Evolutionary conservation across 2,888 invertebrate species (phyloP), one percentile per base, ranked within the genome.

Genomic region (Eremobia ochroleuca): DNA sequence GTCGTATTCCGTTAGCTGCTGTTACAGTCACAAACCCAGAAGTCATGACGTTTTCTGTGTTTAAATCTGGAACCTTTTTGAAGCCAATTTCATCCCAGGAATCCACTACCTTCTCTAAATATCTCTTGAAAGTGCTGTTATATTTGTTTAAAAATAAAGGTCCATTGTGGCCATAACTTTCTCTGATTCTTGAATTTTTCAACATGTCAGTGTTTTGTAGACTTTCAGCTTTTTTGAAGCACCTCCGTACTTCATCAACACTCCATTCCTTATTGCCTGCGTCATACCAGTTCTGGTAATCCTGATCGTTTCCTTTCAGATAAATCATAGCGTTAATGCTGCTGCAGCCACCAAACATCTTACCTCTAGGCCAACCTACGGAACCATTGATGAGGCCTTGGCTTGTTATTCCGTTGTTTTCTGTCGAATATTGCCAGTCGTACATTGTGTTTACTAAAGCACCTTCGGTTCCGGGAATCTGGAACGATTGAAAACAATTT

Each of bases 351-450:
- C 62, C 62, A 64, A 37, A 13, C 62, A 64, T 64, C n/a, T 64
- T 64, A 6, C 62, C 37, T 64, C 37, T 37, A 9, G 13, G 25
- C 37, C 37, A 64, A 15, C 25, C 34, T 21, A 64, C 37, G 62
- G 62, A 64, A n/a, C 62, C 62, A n/a, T 64, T 64, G 8, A 64
- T 64, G n/a, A 64, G 62, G 25, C 37, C 62, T 64, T 64, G 62
- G 37, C 37, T 37, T n/a, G 62, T n/a, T 25, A 37, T 37, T n/a
- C 62, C 37, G 25, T 64, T 64, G n/a, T 64, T 64, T 15, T 25
- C 62, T 2, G 37, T 21, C n/a, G 6, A 31, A 64, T 37, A 64
- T 13, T 62, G 21, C 62, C 62, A 64, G 62, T 64, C 62, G 4
- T 37, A 64, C 15, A 4, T 31, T 64, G 62, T 37, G 0, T 37